Percentiles rank a stretch among this genome's conserved stretches.
These are phyloP conservation scores for Zaprionus inermis DNA, from an alignment of 1,140 invertebrate genomes.

Conservation along the genomic window DNA sequence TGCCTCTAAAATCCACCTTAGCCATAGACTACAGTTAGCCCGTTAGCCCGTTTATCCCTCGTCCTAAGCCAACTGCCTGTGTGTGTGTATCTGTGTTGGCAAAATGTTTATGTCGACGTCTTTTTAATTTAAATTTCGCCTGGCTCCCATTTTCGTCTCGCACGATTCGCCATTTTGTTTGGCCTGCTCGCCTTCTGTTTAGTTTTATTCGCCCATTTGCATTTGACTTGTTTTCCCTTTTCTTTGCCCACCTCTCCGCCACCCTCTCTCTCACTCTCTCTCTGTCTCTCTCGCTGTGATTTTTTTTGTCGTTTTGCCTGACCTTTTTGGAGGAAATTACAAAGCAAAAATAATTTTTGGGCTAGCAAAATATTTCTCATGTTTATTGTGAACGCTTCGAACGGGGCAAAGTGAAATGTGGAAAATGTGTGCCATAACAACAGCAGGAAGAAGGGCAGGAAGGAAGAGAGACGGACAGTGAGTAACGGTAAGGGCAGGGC, in stretches of 20 bases:
- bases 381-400: conserved; percentile 38
- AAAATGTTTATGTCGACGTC: conserved; percentile 71
- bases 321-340: conserved; percentile 52
- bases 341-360: conserved; percentile 49
- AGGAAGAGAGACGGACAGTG: conserved; percentile 18
- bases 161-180: conserved; percentile 63
- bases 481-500: conserved; percentile 2
- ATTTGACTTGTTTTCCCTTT: conserved; percentile 51
- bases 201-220: conserved; percentile 70
- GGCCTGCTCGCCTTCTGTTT: conserved; percentile 41
- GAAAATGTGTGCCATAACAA: conserved; percentile 14
- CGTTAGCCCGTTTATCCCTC: not conserved
- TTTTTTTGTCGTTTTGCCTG: conserved; percentile 7
- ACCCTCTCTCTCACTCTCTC: not conserved
- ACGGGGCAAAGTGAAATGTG: conserved; percentile 17
- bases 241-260: not conserved
- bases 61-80: conserved; percentile 24
- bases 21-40: not conserved
- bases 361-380: conserved; percentile 37
- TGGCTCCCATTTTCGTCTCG: conserved; percentile 35
- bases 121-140: conserved; percentile 78
- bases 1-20: conserved; percentile 7
- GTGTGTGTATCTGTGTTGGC: conserved; percentile 34
- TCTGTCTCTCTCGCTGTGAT: not conserved
- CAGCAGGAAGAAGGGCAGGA: not conserved